A percentile compares a stretch with the other conserved stretches of the same genome.
Evolutionary conservation across 2,113 vertebrate species (phyloP).

Genomic region (Aspidoscelis tigris): DNA sequence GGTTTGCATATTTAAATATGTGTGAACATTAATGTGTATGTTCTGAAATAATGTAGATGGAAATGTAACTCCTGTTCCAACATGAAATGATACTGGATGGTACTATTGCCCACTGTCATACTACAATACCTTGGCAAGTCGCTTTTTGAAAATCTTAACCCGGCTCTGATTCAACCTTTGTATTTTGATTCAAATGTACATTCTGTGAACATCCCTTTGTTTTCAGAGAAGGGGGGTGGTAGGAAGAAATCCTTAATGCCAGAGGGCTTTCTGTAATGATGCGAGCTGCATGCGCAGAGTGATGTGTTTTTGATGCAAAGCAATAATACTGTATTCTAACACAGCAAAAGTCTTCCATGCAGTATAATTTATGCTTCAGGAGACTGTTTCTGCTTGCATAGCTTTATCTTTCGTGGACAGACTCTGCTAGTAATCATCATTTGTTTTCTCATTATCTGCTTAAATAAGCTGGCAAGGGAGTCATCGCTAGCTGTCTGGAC

Average conservation of each 20-base stretch:
- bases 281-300: conserved; percentile 68
- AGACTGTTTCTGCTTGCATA: conserved; percentile 71
- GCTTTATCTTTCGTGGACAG: conserved; percentile 68
- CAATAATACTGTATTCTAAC: conserved; percentile 50
- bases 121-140: neutral
- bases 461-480: conserved; percentile 62
- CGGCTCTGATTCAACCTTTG: neutral
- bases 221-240: neutral
- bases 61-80: neutral
- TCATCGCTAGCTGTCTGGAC: conserved; percentile 48
- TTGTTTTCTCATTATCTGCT: conserved; percentile 64
- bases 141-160: neutral
- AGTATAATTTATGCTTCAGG: conserved; percentile 72
- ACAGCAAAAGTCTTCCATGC: conserved; percentile 57
- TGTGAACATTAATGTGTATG: no score
- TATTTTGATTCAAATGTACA: neutral
- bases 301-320: conserved; percentile 53
- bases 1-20: no score
- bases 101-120: neutral
- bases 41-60: neutral
- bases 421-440: conserved; percentile 57
- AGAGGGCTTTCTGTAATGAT: conserved; percentile 57
- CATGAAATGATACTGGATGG: neutral
- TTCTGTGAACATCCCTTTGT: conserved; percentile 44
- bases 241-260: conserved; percentile 59